phyloP scores from a whole-genome alignment of 2,797 vertebrate species.

The Darevskia nairensis region DNA sequence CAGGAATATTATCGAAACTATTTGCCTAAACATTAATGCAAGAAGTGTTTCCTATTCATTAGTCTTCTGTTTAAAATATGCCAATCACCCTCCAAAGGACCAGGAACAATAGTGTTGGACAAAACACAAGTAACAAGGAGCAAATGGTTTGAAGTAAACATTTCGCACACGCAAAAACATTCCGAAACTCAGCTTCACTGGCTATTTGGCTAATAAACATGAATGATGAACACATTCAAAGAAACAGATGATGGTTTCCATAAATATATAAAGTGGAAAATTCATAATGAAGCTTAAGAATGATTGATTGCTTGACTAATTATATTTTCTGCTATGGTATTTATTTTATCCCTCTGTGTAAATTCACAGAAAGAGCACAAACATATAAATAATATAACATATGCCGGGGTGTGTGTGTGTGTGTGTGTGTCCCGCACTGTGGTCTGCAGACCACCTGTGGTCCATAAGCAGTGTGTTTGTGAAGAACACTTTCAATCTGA shows the following conservation, averaged over 20 bases:
- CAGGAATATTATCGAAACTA: constrained; percentile 22
- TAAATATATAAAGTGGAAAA: constrained; percentile 3
- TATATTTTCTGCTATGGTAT: not conserved
- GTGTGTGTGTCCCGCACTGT: too few relatives aligned
- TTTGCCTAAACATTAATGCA: constrained; percentile 40
- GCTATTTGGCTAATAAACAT: not conserved
- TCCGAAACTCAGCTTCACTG: not conserved
- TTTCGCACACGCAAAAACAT: not conserved
- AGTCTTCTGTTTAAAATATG: constrained; percentile 47
- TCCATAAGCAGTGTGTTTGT: too few relatives aligned
- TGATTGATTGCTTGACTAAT: not conserved
- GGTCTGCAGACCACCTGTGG: too few relatives aligned
- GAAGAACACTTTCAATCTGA: too few relatives aligned
- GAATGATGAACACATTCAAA: not conserved
- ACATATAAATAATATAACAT: too few relatives aligned
- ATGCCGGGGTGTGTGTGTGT: too few relatives aligned
- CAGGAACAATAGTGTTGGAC: constrained; percentile 43
- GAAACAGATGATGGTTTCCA: not conserved
- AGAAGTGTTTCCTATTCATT: constrained; percentile 32
- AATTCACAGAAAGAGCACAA: too few relatives aligned
- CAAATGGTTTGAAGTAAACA: constrained; percentile 25
- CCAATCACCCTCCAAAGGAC: constrained; percentile 25
- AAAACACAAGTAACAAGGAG: constrained; percentile 18
- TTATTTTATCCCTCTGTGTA: not conserved
- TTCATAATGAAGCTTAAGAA: not conserved